Base-by-base conservation (phyloP, 37 sponge, comb jelly and placozoan genomes). In the Mnemiopsis leidyi region DNA sequence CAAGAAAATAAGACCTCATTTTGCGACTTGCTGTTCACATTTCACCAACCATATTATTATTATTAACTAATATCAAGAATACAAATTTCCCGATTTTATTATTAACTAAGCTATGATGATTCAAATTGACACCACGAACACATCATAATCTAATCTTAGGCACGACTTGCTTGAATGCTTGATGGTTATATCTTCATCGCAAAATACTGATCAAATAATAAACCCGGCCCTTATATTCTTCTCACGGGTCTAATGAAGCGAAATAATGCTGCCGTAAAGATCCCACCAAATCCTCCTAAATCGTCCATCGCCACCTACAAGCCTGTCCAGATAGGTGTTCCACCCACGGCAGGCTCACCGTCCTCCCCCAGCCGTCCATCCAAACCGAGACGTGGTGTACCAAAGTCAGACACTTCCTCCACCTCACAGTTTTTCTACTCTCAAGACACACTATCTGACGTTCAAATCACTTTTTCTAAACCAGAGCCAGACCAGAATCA, bases 231-330 rank as follows among this genome's bases (percentile, higher is more conserved):
- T n/a, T n/a, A n/a, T n/a, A n/a, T n/a, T n/a, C n/a, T n/a, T n/a
- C n/a, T n/a, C n/a, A n/a, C n/a, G n/a, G n/a, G n/a, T n/a, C 61
- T 18, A 34, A 77, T 77, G 79, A 77, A 77, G 35, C 26, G 79
- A 34, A 77, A 9, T 16, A 77, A 77, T 36, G 35, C 32, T 21
- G 32, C 79, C 3, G 36, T 77, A 32, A 77, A 32, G 18, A 77
- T 77, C 26, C 79, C 79, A 3, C 79, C 79, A 16, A 13, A 26
- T 13, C 79, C 79, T 36, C 79, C 79, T 34, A 31, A 26, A 33
- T 71, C 73, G 3, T 7, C 30, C 29, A 28, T n/a, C 73, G n/a
- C 73, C 29, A 71, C 2, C 30, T 71, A 23, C 30, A 71, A 71
- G 20, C 73, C 73, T 5, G 73, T 71, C 9, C 32, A 77, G 36